These are phyloP conservation scores for Synanthedon formicaeformis DNA, from an alignment of 2,888 invertebrate species.

Conservation along the genomic window DNA sequence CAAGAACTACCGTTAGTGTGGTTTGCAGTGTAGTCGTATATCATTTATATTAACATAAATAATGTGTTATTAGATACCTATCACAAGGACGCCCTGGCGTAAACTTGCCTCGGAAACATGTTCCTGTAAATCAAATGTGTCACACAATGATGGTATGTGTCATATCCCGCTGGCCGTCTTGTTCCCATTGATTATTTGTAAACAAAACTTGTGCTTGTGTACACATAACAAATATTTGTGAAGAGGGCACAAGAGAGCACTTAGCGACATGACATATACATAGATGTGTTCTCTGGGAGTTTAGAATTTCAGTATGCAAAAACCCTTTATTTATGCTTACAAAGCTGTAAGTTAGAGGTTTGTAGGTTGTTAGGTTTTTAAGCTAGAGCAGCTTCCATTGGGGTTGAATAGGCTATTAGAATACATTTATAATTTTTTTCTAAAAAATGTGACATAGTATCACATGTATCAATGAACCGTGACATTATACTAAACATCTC, in stretches of 20 bases:
- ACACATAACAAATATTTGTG: constrained; percentile 49
- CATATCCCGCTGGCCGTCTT: constrained; percentile 9
- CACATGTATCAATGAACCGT: too few species aligned
- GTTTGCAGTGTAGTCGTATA: background rate
- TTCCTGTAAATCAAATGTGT: constrained; percentile 8
- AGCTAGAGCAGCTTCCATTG: too few species aligned
- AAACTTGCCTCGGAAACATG: background rate
- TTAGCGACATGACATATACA: constrained; percentile 39
- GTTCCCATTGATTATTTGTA: constrained; percentile 49
- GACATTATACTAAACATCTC: too few species aligned
- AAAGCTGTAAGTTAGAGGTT: background rate
- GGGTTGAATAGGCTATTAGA: too few species aligned
- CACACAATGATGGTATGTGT: constrained; percentile 1
- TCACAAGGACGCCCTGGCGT: background rate
- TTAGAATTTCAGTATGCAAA: constrained; percentile 1
- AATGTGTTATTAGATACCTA: background rate
- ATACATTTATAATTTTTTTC: too few species aligned
- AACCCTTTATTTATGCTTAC: constrained; percentile 5
- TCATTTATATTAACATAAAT: background rate
- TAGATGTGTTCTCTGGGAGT: background rate
- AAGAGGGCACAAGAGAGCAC: constrained; percentile 47
- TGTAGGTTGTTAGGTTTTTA: too few species aligned
- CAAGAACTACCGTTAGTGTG: background rate
- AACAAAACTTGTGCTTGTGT: constrained; percentile 30
- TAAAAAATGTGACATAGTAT: too few species aligned